Conservation (phyloP, 2,797 vertebrate species). For the Uromys caudimaculatus region DNA sequence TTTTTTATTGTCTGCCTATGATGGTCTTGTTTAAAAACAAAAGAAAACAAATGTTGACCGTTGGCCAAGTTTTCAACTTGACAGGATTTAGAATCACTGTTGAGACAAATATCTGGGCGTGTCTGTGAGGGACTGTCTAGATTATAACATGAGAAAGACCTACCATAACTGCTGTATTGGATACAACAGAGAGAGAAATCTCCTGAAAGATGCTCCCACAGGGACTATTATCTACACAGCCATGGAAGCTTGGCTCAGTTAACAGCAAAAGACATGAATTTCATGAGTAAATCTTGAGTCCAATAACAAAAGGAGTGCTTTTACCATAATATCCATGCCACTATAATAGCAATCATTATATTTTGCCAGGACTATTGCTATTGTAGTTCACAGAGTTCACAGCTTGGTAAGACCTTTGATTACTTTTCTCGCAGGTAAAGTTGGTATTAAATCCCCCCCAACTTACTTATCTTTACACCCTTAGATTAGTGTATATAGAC, state of each 20-base stretch:
- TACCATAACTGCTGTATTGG: background rate
- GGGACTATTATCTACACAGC: background rate
- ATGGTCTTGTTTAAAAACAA: background rate
- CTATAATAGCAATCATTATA: background rate
- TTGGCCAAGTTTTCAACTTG: background rate
- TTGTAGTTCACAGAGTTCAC: background rate
- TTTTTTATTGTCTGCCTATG: background rate
- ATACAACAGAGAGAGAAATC: background rate
- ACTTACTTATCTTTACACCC: background rate
- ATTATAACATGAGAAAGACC: background rate
- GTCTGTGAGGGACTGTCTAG: background rate
- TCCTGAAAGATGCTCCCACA: background rate
- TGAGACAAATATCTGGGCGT: background rate
- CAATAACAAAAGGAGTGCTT: background rate
- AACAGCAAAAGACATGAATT: background rate
- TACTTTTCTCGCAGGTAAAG: background rate
- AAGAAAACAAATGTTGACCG: background rate
- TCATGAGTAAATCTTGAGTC: background rate
- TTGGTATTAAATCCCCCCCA: background rate
- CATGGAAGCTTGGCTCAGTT: background rate
- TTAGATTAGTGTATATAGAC: background rate
- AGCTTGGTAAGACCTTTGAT: background rate
- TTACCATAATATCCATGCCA: background rate
- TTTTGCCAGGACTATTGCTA: background rate
- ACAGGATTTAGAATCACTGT: background rate